Conservation (phyloP, 2,113 vertebrate genomes). For the Nothobranchius furzeri region DNA sequence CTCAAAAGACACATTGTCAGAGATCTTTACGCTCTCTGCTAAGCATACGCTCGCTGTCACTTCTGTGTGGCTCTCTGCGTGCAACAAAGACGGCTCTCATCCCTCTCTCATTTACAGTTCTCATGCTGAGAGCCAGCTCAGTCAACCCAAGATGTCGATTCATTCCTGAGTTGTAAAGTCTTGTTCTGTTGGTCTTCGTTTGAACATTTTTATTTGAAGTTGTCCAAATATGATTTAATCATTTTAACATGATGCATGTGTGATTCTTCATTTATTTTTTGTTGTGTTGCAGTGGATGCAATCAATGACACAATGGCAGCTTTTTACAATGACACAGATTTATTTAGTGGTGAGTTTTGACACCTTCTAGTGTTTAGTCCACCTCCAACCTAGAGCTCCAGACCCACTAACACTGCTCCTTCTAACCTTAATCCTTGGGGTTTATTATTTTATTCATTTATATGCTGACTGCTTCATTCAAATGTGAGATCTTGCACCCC, state of each 20-base stretch:
- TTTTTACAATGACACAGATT: slow-evolving; percentile 99
- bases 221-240: slow-evolving; percentile 43
- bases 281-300: slow-evolving; percentile 99
- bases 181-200: slow-evolving; percentile 16
- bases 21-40: slow-evolving; percentile 37
- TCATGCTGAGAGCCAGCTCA: slow-evolving; percentile 1
- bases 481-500: slow-evolving; percentile 89
- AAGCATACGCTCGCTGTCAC: slow-evolving; percentile 36
- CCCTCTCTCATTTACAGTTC: slow-evolving; percentile 8
- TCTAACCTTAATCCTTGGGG: slow-evolving; percentile 40
- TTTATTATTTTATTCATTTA: no score
- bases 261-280: slow-evolving; percentile 78
- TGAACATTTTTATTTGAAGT: slow-evolving; percentile 22
- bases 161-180: slow-evolving; percentile 9
- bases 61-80: slow-evolving; percentile 31
- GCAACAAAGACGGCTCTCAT: slow-evolving; percentile 61
- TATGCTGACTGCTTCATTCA: slow-evolving; percentile 81
- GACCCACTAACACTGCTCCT: slow-evolving; percentile 83
- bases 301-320: slow-evolving; percentile 99
- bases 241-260: slow-evolving; percentile 71
- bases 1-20: slow-evolving; percentile 71
- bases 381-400: slow-evolving; percentile 53
- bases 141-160: slow-evolving; percentile 1
- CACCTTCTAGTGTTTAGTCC: slow-evolving; percentile 81
- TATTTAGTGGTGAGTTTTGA: slow-evolving; percentile 98